A percentile compares a stretch with the other conserved stretches of the same genome.
phyloP scores from a whole-genome alignment of 2,113 vertebrate species.

The Pseudolaguvia tuberculata region DNA sequence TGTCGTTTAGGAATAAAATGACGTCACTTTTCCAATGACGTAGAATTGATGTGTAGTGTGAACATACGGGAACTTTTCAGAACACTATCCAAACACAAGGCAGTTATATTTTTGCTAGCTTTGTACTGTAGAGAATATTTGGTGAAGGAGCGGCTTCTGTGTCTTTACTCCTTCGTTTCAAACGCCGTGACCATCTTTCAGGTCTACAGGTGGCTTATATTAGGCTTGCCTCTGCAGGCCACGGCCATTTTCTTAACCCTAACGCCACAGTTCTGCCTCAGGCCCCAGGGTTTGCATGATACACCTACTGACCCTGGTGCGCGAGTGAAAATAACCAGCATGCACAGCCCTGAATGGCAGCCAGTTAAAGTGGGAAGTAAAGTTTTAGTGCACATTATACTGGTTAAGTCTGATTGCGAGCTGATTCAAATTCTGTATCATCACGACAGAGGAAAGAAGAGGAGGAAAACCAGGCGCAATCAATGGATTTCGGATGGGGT shows the following conservation, averaged over 20 bases:
- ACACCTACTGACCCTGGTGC: conserved; percentile 4
- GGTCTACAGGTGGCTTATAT: conserved; percentile 43
- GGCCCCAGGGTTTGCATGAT: conserved; percentile 15
- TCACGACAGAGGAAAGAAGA: neutral
- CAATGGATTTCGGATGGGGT: conserved; percentile 33
- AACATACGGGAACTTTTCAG: conserved; percentile 65
- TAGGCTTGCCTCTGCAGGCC: conserved; percentile 15
- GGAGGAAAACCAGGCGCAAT: neutral
- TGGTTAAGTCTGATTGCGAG: neutral
- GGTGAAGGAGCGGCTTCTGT: conserved; percentile 48
- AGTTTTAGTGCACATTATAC: neutral
- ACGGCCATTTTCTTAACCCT: conserved; percentile 27
- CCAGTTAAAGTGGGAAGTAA: neutral
- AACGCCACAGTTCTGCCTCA: conserved; percentile 14
- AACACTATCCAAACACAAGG: conserved; percentile 63
- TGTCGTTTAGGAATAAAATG: conserved; percentile 66
- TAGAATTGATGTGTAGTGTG: conserved; percentile 71
- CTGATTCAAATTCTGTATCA: neutral
- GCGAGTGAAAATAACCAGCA: neutral
- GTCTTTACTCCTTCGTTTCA: conserved; percentile 20
- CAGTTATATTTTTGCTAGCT: conserved; percentile 65
- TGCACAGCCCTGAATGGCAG: neutral
- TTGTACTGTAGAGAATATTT: conserved; percentile 62
- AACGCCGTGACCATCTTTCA: neutral
- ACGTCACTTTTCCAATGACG: conserved; percentile 68